Percentiles rank a stretch among this genome's conserved stretches.
Conservation (phyloP, 2,113 vertebrate genomes). For the Pseudorasbora parva region DNA sequence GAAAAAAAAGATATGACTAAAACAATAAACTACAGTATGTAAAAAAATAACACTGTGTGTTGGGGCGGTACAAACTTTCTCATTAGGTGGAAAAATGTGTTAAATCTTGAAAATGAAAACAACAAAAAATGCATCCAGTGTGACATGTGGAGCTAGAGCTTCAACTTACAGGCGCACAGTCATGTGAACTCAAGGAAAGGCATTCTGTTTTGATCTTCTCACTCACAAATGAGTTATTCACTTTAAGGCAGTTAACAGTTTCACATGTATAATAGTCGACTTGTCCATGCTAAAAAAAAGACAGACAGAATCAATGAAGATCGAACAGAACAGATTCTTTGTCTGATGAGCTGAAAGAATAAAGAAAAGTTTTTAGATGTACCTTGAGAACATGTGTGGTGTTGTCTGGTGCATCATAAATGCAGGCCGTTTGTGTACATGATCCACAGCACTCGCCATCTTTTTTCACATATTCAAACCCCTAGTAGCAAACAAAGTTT, state of each 20-base stretch:
- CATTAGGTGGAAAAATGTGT: not conserved
- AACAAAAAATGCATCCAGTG: no score
- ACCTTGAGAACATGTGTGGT: constrained; percentile 64
- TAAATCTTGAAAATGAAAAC: no score
- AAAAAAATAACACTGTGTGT: not conserved
- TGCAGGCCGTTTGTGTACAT: constrained; percentile 79
- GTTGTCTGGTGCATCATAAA: constrained; percentile 41
- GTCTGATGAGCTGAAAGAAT: constrained; percentile 73
- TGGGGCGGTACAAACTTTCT: not conserved
- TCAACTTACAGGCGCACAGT: not conserved
- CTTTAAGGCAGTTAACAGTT: constrained; percentile 76
- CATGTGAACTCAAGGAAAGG: constrained; percentile 54
- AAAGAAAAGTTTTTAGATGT: not conserved
- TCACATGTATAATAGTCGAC: constrained; percentile 76
- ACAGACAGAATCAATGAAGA: not conserved
- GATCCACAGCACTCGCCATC: constrained; percentile 81
- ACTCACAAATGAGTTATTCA: constrained; percentile 70
- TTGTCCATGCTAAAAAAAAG: constrained; percentile 75
- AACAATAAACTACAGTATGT: no score
- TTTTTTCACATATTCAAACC: constrained; percentile 64
- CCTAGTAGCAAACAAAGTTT: constrained; percentile 57
- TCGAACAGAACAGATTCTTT: not conserved
- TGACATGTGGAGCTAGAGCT: not conserved
- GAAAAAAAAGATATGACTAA: not conserved
- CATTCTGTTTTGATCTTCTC: constrained; percentile 79